Evolutionary conservation across 2,888 invertebrate genomes (phyloP).

Genomic region (Nineta flava): DNA sequence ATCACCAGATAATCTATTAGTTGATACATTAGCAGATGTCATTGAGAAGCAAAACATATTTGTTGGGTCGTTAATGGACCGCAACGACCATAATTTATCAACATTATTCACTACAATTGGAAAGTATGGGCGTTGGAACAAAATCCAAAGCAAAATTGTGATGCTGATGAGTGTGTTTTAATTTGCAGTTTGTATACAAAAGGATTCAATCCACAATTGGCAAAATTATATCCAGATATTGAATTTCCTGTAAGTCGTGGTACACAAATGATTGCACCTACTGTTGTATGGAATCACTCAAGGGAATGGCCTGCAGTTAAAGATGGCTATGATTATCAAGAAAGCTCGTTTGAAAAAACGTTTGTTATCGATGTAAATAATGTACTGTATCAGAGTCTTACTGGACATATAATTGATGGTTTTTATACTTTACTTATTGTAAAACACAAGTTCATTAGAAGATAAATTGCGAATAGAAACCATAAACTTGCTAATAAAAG

Average conservation of each 20-base stretch:
- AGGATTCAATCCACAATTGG: slow-evolving; percentile 59
- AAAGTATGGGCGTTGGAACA: slow-evolving; percentile 23
- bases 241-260: slow-evolving; percentile 72
- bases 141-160: too few relatives aligned
- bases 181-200: slow-evolving; percentile 44
- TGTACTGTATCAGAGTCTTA: slow-evolving; percentile 52
- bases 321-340: slow-evolving; percentile 48
- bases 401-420: too few relatives aligned
- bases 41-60: slow-evolving; percentile 44
- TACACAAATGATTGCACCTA: too few relatives aligned
- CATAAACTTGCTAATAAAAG: too few relatives aligned
- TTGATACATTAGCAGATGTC: slow-evolving; percentile 69
- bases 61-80: slow-evolving; percentile 61
- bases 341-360: slow-evolving; percentile 47
- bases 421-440: slow-evolving; percentile 18
- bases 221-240: slow-evolving; percentile 59
- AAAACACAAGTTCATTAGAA: too few relatives aligned
- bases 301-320: too few relatives aligned
- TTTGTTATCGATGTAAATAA: slow-evolving; percentile 42
- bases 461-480: too few relatives aligned
- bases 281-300: too few relatives aligned
- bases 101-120: slow-evolving; percentile 46
- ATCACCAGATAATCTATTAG: slow-evolving; percentile 78
- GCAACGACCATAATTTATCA: slow-evolving; percentile 45
- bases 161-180: too few relatives aligned